These are phyloP conservation scores for Amphipyra tragopoginis DNA, from an alignment of 2,888 invertebrate genomes.

Conservation along the genomic window DNA sequence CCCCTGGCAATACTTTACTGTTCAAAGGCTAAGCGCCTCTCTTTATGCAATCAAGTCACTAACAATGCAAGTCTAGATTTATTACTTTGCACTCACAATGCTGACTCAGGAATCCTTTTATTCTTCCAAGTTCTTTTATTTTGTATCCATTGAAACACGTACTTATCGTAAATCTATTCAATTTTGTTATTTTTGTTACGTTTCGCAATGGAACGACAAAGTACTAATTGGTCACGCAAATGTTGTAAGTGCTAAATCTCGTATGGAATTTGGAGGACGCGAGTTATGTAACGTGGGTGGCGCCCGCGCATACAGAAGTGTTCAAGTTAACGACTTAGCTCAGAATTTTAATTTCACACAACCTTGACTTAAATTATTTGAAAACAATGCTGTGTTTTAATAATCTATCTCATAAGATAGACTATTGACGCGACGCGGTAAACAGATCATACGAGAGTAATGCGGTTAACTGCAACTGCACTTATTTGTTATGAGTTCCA, in stretches of 20 bases:
- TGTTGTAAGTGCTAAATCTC: conserved; percentile 61
- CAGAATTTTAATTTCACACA: conserved; percentile 45
- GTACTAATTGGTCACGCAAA: conserved; percentile 60
- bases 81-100: conserved; percentile 34
- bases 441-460: not conserved
- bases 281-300: conserved; percentile 60
- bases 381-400: conserved; percentile 37
- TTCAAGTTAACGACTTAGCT: conserved; percentile 26
- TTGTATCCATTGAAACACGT: not conserved
- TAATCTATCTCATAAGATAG: conserved; percentile 18
- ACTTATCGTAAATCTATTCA: not conserved
- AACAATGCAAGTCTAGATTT: conserved; percentile 42
- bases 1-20: conserved; percentile 29
- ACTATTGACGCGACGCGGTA: conserved; percentile 16
- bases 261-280: conserved; percentile 67
- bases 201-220: conserved; percentile 44
- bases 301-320: conserved; percentile 44
- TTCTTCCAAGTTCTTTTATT: conserved; percentile 11
- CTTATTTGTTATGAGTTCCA: too few relatives aligned
- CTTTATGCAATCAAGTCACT: conserved; percentile 30
- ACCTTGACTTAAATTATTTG: conserved; percentile 43
- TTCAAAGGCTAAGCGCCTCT: conserved; percentile 19
- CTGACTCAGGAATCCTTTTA: conserved; percentile 32
- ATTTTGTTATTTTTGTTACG: conserved; percentile 36
- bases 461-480: too few relatives aligned